Percentiles rank a stretch among this genome's conserved stretches.
These are phyloP conservation scores for Apodemus sylvaticus DNA, from an alignment of 2,113 vertebrate genomes.

Conservation along the genomic window DNA sequence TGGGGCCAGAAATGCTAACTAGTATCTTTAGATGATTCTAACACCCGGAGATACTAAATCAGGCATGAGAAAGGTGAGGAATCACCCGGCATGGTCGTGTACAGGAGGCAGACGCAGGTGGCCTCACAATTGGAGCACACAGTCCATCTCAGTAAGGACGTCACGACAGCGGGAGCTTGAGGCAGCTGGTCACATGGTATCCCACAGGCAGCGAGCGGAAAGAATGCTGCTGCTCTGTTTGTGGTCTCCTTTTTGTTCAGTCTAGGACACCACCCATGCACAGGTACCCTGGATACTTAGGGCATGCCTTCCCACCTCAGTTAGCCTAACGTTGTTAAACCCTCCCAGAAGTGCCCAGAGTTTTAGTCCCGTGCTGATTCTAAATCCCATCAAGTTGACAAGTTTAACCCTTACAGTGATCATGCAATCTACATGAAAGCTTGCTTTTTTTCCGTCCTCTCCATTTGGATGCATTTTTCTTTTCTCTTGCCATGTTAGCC, in stretches of 20 bases:
- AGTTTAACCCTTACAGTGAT: too few relatives aligned
- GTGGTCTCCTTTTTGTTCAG: not conserved
- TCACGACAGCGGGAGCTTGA: not conserved
- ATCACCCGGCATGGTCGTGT: too few relatives aligned
- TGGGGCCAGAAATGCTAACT: not conserved
- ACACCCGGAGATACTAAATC: not conserved
- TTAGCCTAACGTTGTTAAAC: not conserved
- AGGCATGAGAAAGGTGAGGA: too few relatives aligned
- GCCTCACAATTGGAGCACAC: not conserved
- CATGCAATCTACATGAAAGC: not conserved
- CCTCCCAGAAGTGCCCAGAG: not conserved
- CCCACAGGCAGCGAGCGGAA: not conserved
- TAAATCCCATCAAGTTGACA: not conserved
- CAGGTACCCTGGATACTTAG: not conserved
- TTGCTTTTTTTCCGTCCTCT: not conserved
- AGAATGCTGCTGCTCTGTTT: not conserved
- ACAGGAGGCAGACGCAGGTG: not conserved
- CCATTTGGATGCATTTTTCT: not conserved
- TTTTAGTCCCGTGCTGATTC: not conserved
- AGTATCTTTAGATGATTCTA: not conserved
- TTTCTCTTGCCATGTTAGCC: not conserved
- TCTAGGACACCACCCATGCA: not conserved
- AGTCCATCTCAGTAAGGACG: not conserved
- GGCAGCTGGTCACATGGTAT: not conserved
- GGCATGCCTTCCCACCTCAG: not conserved